Percentiles rank a stretch among this genome's conserved stretches.
Conservation (phyloP, 2,113 vertebrate species). For the Corydoras maculifer region DNA sequence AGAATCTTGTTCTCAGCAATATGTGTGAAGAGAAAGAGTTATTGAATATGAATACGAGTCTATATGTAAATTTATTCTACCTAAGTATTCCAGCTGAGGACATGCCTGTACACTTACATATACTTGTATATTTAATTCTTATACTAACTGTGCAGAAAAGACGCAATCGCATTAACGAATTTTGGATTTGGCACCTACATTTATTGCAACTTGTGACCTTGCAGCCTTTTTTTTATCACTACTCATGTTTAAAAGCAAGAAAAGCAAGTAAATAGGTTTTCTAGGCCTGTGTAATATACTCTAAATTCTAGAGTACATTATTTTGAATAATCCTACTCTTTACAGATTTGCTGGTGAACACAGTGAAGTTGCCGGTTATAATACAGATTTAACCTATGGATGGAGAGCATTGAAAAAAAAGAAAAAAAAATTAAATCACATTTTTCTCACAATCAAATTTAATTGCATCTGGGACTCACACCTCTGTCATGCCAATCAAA, state of each 20-base stretch:
- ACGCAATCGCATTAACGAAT: conserved; percentile 7
- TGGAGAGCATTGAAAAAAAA: neutral
- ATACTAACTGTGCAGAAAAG: neutral
- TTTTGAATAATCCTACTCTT: neutral
- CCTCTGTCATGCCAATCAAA: no score
- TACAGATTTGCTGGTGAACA: conserved; percentile 27
- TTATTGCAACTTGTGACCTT: conserved; percentile 49
- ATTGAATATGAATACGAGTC: no score
- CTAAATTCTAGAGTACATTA: neutral
- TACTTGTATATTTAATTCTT: neutral
- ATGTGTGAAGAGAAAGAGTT: no score
- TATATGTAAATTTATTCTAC: no score
- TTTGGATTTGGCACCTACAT: conserved; percentile 57
- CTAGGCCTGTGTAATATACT: conserved; percentile 23
- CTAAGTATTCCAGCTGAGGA: no score
- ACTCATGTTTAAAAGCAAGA: conserved; percentile 11
- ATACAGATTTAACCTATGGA: neutral
- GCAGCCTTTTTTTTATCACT: conserved; percentile 37
- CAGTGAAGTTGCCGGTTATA: conserved; percentile 1
- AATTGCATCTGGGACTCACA: no score
- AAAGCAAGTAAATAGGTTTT: conserved; percentile 26
- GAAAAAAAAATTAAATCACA: no score
- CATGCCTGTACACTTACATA: neutral
- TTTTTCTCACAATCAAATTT: no score
- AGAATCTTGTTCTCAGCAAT: no score